Conservation (phyloP, 1,140 invertebrate genomes). For the Brachionus rotundiformis region DNA sequence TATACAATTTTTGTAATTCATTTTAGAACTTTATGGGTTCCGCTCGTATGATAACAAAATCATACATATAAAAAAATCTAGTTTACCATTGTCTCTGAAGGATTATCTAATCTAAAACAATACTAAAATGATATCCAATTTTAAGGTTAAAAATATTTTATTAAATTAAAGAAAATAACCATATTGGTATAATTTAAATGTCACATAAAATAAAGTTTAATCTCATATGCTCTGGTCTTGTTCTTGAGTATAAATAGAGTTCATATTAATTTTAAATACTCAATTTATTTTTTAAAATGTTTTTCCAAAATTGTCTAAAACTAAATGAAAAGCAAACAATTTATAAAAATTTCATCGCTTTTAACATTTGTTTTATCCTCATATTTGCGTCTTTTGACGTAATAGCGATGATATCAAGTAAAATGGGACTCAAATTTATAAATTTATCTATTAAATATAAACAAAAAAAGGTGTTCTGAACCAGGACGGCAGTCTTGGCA, state of each 20-base stretch:
- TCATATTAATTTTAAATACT: neutral
- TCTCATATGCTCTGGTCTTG: neutral
- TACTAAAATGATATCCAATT: neutral
- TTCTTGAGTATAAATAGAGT: neutral
- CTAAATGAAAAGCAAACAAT: constrained; percentile 40
- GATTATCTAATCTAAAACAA: constrained; percentile 20
- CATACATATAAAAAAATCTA: too few relatives aligned
- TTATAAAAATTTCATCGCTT: constrained; percentile 47
- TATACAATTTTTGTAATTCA: neutral
- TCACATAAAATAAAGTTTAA: neutral
- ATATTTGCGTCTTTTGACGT: constrained; percentile 41
- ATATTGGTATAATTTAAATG: neutral
- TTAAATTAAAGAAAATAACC: neutral
- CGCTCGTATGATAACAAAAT: neutral
- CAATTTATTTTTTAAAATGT: neutral
- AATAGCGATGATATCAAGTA: constrained; percentile 50
- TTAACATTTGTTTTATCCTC: constrained; percentile 39
- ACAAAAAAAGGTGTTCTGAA: constrained; percentile 24
- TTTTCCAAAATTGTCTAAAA: neutral
- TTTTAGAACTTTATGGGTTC: neutral
- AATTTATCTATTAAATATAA: neutral
- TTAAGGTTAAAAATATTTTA: constrained; percentile 13
- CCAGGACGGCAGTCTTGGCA: constrained; percentile 45
- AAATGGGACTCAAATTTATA: neutral
- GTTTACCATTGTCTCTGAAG: neutral